Evolutionary conservation across 2,888 invertebrate species (phyloP).

Genomic region (Trachelus iudaicus): DNA sequence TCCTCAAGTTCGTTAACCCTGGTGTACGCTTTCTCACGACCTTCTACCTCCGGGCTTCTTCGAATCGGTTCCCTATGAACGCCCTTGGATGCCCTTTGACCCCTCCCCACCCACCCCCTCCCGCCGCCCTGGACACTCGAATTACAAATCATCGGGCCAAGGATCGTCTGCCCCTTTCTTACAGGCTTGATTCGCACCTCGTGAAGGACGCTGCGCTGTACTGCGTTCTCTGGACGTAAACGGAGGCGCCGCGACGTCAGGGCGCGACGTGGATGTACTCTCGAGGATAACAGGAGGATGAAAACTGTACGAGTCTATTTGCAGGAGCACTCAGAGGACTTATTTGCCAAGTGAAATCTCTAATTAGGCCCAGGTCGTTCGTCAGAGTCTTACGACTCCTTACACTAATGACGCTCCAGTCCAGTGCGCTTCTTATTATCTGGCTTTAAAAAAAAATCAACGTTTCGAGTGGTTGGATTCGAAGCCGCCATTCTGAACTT

Average conservation of each 20-base stretch:
- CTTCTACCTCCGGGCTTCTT: neutral
- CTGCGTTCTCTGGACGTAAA: neutral
- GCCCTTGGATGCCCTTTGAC: neutral
- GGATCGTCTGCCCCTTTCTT: neutral
- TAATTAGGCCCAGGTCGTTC: slow-evolving; percentile 23
- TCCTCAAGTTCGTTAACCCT: neutral
- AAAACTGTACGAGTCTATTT: slow-evolving; percentile 14
- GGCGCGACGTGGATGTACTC: neutral
- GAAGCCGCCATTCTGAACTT: neutral
- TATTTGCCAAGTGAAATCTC: slow-evolving; percentile 25
- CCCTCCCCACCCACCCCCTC: too few species aligned
- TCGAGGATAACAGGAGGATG: neutral
- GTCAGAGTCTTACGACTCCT: slow-evolving; percentile 2
- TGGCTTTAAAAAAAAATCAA: neutral
- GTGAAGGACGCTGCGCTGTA: neutral
- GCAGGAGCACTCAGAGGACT: slow-evolving; percentile 27
- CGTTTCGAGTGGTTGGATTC: neutral
- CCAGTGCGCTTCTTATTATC: neutral
- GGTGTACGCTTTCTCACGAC: neutral
- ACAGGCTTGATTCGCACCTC: neutral
- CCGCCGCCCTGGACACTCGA: neutral
- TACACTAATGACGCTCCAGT: neutral
- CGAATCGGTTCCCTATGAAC: neutral
- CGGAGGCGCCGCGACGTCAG: neutral
- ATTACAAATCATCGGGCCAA: neutral